A percentile compares a stretch with the other conserved stretches of the same genome.
phyloP scores from a whole-genome alignment of 2,888 invertebrate species.

The Metallyticus violacea region DNA sequence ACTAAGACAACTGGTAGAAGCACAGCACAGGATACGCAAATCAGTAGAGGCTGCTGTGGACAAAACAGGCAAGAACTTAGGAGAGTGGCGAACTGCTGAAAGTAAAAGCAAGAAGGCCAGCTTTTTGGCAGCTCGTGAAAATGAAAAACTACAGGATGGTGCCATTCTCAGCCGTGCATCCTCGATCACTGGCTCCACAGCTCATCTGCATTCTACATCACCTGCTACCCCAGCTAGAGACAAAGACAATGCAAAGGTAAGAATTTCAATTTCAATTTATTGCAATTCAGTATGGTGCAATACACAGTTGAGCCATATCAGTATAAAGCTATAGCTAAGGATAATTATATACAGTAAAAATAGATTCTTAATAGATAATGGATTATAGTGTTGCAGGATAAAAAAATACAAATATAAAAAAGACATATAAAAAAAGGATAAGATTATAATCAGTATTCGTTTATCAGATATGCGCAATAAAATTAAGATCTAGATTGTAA shows the following conservation, averaged over 20 bases:
- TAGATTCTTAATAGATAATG: too few species aligned
- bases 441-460: too few species aligned
- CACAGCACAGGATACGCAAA: conserved; percentile 56
- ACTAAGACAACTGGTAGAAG: conserved; percentile 61
- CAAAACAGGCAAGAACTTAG: conserved; percentile 74
- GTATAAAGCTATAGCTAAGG: too few species aligned
- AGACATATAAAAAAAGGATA: too few species aligned
- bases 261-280: too few species aligned
- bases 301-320: too few species aligned
- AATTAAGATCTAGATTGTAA: too few species aligned
- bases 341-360: too few species aligned
- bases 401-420: too few species aligned
- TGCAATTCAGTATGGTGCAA: too few species aligned
- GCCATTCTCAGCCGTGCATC: conserved; percentile 48
- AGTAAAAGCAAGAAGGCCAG: conserved; percentile 87
- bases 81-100: conserved; percentile 84
- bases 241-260: conserved; percentile 59
- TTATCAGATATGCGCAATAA: too few species aligned
- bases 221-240: conserved; percentile 46
- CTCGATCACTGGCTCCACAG: conserved; percentile 31
- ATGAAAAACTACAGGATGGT: conserved; percentile 87
- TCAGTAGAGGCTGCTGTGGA: conserved; percentile 67
- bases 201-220: conserved; percentile 34
- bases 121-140: conserved; percentile 82
- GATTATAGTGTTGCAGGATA: too few species aligned